These are phyloP conservation scores for Phyllotis vaccarum DNA, from an alignment of 2,797 vertebrate species.

Conservation along the genomic window DNA sequence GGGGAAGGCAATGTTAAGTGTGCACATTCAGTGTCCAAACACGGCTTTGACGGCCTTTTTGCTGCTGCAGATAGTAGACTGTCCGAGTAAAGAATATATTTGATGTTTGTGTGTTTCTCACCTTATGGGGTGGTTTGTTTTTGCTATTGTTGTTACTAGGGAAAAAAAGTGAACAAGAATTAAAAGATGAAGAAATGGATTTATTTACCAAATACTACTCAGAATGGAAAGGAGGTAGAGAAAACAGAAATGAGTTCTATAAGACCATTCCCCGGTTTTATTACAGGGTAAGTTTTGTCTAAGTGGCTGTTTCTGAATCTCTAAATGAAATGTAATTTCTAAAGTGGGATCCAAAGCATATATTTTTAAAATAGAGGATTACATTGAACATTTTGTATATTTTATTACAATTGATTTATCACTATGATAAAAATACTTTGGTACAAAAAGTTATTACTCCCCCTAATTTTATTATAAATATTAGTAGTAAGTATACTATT, in stretches of 20 bases:
- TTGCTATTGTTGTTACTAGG: conserved; percentile 86
- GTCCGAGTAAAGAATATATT: conserved; percentile 35
- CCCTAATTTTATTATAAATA: conserved; percentile 43
- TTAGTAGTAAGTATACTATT: neutral
- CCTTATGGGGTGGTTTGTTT: neutral
- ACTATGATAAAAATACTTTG: conserved; percentile 60
- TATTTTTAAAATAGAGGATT: neutral
- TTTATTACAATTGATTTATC: neutral
- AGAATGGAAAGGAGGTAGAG: conserved; percentile 94
- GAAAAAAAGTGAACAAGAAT: conserved; percentile 93
- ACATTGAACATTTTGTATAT: neutral
- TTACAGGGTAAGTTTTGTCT: conserved; percentile 92
- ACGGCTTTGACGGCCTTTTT: conserved; percentile 22
- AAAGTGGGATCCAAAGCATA: neutral
- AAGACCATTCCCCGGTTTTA: conserved; percentile 97
- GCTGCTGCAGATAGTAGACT: neutral
- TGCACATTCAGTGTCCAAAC: neutral
- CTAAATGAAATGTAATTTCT: conserved; percentile 49
- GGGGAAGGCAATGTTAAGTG: neutral
- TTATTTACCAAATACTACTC: conserved; percentile 96
- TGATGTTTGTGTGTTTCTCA: conserved; percentile 19
- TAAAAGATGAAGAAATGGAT: conserved; percentile 95
- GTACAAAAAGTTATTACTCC: conserved; percentile 3
- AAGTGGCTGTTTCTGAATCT: conserved; percentile 52
- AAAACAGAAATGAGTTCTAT: conserved; percentile 89